Evolutionary conservation across 2,113 vertebrate species (phyloP), one percentile per base, ranked within the genome.

Genomic region (Trochalopteron elliotii): DNA sequence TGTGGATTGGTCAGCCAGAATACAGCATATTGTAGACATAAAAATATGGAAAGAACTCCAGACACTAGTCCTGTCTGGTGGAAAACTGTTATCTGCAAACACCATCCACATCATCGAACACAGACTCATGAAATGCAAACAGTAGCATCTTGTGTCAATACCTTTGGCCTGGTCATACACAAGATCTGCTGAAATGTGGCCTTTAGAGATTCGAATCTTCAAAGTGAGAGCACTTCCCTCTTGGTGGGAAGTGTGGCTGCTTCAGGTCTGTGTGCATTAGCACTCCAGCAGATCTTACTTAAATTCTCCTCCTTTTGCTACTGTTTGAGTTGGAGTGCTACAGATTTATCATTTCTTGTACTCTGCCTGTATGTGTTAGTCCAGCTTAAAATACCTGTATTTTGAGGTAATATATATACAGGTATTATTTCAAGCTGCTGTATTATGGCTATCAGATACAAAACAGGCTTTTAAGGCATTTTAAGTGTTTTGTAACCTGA

Each of bases 61-160:
- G 92, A 86, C 69, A n/a, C 69, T 69, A 87, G 25, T 78, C 37
- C 60, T 87, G 80, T 87, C 90, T 93, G 72, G 44, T 80, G 80
- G 88, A 96, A 96, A 96, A 90, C 63, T 77, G n/a, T 95, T 95
- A 93, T 95, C 93, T 95, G 94, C 90, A 89, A 96, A 86, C 90
- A 86, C 57, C 61, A 89, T 94, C 77, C 83, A 87, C 70, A 47
- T 89, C 74, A 80, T 89, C 94, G 93, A 95, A 91, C 61, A 85
- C 67, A 91, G 89, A 39, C 19, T 39, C 37, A 25, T 23, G 84
- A 95, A 94, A 91, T 37, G 77, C 92, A 93, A 94, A 89, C 74
- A 87, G 83, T 37, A 92, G 86, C 92, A 93, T 87, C 83, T 91
- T 83, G 31, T 87, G 86, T 87, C 94, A 93, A 70, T 75, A 76